phyloP scores from a whole-genome alignment of 1,140 invertebrate genomes.

The Halesus radiatus region DNA sequence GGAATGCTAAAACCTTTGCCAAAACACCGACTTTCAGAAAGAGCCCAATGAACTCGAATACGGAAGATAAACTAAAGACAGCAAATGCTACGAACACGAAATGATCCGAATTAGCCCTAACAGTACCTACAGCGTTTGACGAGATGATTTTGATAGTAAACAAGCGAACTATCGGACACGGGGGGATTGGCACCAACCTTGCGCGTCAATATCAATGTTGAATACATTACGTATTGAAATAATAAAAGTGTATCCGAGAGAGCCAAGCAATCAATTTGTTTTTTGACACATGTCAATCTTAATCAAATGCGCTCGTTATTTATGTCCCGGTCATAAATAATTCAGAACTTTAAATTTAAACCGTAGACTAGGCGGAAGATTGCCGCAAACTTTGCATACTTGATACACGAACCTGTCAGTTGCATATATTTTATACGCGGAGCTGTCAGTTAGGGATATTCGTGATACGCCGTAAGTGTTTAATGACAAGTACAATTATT shows the following conservation, averaged over 20 bases:
- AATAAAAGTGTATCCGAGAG: not conserved
- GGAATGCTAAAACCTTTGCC: too few relatives aligned
- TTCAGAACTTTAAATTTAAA: not conserved
- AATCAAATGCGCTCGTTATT: slow-evolving; percentile 21
- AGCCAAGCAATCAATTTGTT: not conserved
- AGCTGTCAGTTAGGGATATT: slow-evolving; percentile 27
- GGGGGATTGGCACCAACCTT: not conserved
- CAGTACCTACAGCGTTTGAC: too few relatives aligned
- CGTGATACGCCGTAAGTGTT: slow-evolving; percentile 39
- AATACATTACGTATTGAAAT: too few relatives aligned
- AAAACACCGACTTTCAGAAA: too few relatives aligned
- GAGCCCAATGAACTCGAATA: too few relatives aligned
- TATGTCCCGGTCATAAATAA: slow-evolving; percentile 13
- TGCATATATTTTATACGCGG: not conserved
- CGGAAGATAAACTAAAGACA: too few relatives aligned
- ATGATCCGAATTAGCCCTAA: too few relatives aligned
- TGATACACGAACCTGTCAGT: not conserved
- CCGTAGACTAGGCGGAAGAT: slow-evolving; percentile 11
- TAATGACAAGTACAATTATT: slow-evolving; percentile 43
- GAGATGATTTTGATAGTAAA: too few relatives aligned
- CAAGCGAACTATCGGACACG: not conserved
- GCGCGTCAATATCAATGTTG: too few relatives aligned
- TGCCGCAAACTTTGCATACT: slow-evolving; percentile 10
- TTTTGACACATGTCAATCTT: slow-evolving; percentile 26
- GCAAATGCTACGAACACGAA: too few relatives aligned